phyloP scores from a whole-genome alignment of 2,113 vertebrate species.

The Mustelus asterias region DNA sequence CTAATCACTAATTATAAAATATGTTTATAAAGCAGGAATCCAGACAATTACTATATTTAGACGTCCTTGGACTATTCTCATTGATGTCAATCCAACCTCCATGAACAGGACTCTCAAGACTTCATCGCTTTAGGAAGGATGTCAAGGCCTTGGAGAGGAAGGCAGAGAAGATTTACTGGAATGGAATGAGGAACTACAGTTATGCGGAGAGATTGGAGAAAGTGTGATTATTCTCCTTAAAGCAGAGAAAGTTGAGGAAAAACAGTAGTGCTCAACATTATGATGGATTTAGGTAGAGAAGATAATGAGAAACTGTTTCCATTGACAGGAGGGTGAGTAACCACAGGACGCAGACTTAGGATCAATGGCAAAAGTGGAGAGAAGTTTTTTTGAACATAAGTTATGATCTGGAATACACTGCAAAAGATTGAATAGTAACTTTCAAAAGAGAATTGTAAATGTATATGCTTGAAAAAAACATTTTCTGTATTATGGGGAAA shows the following conservation, averaged over 20 bases:
- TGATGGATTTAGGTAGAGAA: background rate
- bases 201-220: background rate
- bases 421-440: background rate
- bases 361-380: background rate
- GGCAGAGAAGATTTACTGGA: background rate
- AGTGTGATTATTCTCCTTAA: background rate
- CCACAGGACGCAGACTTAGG: background rate
- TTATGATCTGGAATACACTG: background rate
- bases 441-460: background rate
- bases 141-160: background rate
- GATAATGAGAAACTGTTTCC: background rate
- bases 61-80: background rate
- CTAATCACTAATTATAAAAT: background rate
- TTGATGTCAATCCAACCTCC: background rate
- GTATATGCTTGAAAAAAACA: background rate
- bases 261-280: background rate
- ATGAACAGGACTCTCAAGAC: background rate
- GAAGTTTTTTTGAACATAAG: background rate
- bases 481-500: background rate
- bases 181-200: background rate
- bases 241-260: background rate
- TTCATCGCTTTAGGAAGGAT: background rate
- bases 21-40: background rate
- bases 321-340: background rate
- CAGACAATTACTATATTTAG: background rate